Evolutionary conservation across 2,113 vertebrate genomes (phyloP).

Genomic region (Oryzias melastigma): DNA sequence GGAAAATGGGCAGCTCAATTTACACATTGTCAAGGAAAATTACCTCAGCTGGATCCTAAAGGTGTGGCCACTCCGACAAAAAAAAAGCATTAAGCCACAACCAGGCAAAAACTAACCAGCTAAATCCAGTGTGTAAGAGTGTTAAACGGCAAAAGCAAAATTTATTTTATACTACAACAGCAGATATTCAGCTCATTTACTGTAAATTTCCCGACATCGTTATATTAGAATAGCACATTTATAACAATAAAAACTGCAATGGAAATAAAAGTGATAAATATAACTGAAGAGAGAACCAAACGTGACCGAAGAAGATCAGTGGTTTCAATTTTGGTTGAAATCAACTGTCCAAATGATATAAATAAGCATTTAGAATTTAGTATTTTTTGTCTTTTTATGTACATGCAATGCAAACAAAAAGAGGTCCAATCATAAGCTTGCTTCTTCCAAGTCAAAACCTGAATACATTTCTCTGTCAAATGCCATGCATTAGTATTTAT

Average conservation of each 20-base stretch:
- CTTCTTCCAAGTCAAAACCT: too few species aligned
- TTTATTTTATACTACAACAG: constrained; percentile 15
- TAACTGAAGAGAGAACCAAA: constrained; percentile 8
- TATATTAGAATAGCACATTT: constrained; percentile 29
- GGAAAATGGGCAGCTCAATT: constrained; percentile 44
- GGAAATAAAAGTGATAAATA: constrained; percentile 12
- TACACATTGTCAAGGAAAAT: constrained; percentile 58
- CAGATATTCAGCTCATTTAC: constrained; percentile 44
- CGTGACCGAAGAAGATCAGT: background rate
- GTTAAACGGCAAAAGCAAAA: constrained; percentile 5
- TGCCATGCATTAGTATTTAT: too few species aligned
- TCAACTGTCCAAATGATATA: too few species aligned
- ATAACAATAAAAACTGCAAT: constrained; percentile 33
- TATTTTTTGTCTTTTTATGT: too few species aligned
- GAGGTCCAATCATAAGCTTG: too few species aligned
- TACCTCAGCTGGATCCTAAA: constrained; percentile 64
- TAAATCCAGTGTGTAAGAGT: constrained; percentile 25
- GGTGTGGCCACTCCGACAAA: constrained; percentile 51
- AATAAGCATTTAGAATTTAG: background rate
- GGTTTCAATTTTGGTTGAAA: background rate
- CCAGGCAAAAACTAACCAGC: constrained; percentile 29
- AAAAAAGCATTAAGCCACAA: constrained; percentile 32
- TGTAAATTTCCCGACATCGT: constrained; percentile 20
- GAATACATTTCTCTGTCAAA: too few species aligned
- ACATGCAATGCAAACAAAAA: too few species aligned